Evolutionary conservation across 1,140 invertebrate genomes (phyloP).

Genomic region (Acromyrmex charruanus): DNA sequence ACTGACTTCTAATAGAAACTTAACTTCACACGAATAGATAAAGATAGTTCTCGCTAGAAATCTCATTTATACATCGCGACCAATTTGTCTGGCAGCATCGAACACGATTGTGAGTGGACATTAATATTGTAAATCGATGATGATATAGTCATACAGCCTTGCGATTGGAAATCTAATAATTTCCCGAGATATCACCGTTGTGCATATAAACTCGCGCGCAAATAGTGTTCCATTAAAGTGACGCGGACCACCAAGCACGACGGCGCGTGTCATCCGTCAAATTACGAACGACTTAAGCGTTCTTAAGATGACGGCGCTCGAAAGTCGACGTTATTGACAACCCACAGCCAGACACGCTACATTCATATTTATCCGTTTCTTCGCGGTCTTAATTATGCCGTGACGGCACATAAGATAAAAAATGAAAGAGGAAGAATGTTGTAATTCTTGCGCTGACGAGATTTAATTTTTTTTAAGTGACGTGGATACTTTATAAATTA

Average conservation of each 20-base stretch:
- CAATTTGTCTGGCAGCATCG: neutral
- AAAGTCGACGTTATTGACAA: conserved; percentile 28
- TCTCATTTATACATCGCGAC: neutral
- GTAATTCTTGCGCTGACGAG: neutral
- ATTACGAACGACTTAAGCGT: conserved; percentile 55
- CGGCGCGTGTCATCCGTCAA: conserved; percentile 70
- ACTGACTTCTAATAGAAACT: neutral
- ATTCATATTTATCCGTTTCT: neutral
- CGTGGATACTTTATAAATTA: neutral
- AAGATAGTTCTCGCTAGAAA: neutral
- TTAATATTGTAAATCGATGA: conserved; percentile 31
- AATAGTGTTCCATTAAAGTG: conserved; percentile 39
- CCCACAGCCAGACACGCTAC: neutral
- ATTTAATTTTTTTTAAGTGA: neutral
- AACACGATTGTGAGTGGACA: conserved; percentile 2
- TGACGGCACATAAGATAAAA: neutral
- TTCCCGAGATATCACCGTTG: conserved; percentile 53
- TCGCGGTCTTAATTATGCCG: conserved; percentile 21
- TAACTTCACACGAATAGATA: neutral
- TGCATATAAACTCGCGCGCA: conserved; percentile 63
- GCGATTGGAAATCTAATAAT: conserved; percentile 61
- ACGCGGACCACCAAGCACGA: conserved; percentile 69
- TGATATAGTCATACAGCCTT: conserved; percentile 29
- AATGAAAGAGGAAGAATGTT: neutral
- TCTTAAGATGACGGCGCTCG: neutral